These are phyloP conservation scores for Peromyscus maniculatus DNA, from an alignment of 2,113 vertebrate genomes.

Conservation along the genomic window DNA sequence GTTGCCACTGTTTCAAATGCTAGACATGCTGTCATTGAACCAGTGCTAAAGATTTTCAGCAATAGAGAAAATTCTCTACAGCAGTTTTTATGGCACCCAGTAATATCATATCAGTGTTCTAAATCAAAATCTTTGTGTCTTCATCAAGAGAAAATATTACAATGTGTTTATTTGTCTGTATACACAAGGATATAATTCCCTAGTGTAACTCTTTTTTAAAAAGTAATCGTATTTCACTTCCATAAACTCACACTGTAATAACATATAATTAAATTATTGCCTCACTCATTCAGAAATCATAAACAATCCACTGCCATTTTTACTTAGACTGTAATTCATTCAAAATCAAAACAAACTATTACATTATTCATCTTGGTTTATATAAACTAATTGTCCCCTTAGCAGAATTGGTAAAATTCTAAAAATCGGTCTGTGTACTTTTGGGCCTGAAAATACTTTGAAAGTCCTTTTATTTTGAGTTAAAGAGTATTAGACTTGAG, in stretches of 20 bases:
- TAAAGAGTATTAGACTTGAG: conserved; percentile 10
- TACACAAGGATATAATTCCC: conserved; percentile 32
- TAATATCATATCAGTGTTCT: neutral
- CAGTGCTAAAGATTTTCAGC: conserved; percentile 12
- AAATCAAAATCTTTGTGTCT: conserved; percentile 24
- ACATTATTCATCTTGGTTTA: conserved; percentile 37
- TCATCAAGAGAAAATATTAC: conserved; percentile 30
- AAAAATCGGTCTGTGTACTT: neutral
- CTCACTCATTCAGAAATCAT: neutral
- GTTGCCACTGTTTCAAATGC: conserved; percentile 22
- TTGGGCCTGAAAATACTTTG: neutral
- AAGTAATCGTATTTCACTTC: conserved; percentile 45
- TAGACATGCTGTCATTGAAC: neutral
- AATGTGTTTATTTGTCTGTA: conserved; percentile 36
- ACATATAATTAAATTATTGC: conserved; percentile 47
- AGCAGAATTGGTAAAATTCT: neutral
- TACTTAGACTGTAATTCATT: conserved; percentile 28
- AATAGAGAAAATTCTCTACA: neutral
- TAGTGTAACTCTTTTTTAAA: conserved; percentile 23
- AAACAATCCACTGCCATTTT: conserved; percentile 4
- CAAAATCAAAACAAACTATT: neutral
- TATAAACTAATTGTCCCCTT: conserved; percentile 13
- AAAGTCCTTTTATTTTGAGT: conserved; percentile 8
- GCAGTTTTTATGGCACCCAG: neutral
- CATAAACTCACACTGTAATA: conserved; percentile 46